A percentile compares a stretch with the other conserved stretches of the same genome.
These are phyloP conservation scores for Pachycephus smyrnensis DNA, from an alignment of 2,888 invertebrate genomes.

Conservation along the genomic window DNA sequence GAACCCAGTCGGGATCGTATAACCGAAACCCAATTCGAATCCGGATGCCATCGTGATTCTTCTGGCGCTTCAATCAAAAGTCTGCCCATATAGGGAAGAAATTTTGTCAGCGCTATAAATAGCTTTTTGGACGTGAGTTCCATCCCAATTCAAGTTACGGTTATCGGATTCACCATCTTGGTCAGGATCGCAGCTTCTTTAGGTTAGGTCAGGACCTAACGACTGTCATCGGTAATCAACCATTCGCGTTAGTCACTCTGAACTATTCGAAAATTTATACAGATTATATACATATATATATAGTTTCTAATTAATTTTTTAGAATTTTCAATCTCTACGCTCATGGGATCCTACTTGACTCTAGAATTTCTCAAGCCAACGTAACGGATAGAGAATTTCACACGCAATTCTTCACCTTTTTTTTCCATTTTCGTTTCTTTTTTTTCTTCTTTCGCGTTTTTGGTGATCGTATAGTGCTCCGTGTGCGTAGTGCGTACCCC, in stretches of 20 bases:
- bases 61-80: constrained; percentile 15
- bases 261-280: not conserved
- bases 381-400: not conserved
- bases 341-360: not conserved
- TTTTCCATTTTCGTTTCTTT: not conserved
- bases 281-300: not conserved
- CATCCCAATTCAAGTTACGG: not conserved
- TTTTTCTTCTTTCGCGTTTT: constrained; percentile 1
- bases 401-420: not conserved
- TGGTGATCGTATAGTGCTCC: not conserved
- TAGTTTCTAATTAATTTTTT: not conserved
- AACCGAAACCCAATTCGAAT: constrained; percentile 19
- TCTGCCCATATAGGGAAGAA: constrained; percentile 21
- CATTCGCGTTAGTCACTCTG: not conserved
- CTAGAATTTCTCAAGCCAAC: not conserved
- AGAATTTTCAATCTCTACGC: not conserved
- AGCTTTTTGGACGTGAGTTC: not conserved
- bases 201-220: not conserved
- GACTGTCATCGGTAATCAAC: not conserved
- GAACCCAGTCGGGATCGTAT: not conserved
- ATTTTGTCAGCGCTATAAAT: constrained; percentile 25
- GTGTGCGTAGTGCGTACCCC: not conserved
- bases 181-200: not conserved
- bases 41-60: constrained; percentile 1
- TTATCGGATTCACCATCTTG: not conserved